Percentiles rank a stretch among this genome's conserved stretches.
Conservation (phyloP, 2,888 invertebrate species). For the Mactromeris polynyma region DNA sequence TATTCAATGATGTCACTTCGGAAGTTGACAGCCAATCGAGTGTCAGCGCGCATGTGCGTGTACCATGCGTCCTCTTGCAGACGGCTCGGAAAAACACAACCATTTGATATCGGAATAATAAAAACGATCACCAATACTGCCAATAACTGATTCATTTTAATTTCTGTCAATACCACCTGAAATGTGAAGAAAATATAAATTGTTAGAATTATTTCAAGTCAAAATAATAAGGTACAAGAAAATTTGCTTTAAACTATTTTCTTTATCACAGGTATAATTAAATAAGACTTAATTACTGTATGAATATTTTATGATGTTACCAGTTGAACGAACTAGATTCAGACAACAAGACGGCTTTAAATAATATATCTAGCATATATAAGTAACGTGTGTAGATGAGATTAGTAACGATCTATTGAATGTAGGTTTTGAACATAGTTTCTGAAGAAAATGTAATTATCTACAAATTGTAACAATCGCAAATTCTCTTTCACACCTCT, state of each 20-base stretch:
- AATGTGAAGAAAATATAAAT: background rate
- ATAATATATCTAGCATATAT: background rate
- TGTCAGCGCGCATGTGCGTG: slow-evolving; percentile 45
- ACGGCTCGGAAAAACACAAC: slow-evolving; percentile 61
- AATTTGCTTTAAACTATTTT: background rate
- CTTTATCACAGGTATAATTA: background rate
- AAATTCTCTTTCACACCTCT: background rate
- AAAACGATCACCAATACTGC: background rate
- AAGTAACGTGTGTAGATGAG: background rate
- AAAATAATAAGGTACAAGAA: background rate
- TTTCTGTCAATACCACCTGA: background rate
- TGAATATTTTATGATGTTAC: background rate
- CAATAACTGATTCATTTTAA: background rate
- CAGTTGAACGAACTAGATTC: background rate
- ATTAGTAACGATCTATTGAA: background rate
- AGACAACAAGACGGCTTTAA: background rate
- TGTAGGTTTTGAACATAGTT: too few species aligned
- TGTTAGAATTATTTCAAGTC: too few species aligned
- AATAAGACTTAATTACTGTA: background rate
- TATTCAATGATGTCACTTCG: slow-evolving; percentile 52
- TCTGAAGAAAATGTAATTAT: too few species aligned
- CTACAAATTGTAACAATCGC: too few species aligned
- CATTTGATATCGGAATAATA: slow-evolving; percentile 8
- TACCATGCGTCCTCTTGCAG: slow-evolving; percentile 64
- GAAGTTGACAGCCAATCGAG: slow-evolving; percentile 59